Base-by-base conservation (phyloP, 2,113 vertebrate species). In the Seriola quinqueradiata region DNA sequence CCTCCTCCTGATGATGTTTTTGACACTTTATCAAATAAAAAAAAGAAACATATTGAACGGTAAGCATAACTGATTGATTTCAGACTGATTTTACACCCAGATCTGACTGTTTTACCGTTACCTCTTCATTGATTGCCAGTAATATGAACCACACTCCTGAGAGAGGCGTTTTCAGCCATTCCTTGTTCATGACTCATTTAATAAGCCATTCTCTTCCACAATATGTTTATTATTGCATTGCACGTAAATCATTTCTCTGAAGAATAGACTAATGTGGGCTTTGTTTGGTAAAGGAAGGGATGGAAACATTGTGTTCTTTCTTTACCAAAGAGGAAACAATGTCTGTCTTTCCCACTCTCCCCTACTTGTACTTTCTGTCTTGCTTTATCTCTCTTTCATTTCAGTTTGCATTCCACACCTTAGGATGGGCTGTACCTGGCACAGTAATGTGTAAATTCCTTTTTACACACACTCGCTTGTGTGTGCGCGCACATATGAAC, bases 381-480 rank as follows among this genome's bases (percentile, higher is more conserved):
- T 54, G 14, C 40, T 81, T 59, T 16, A 6, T 63, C 11, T 44
- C 48, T 69, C 16, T 68, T 28, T 60, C 14, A 23, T 54, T 68
- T 55, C 40, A 48, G 54, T 38, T 21, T 87, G 66, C 75, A 86
- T 82, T 90, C 87, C 83, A 57, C 84, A 87, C 85, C 78, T 84
- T 40, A 34, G 60, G 17, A 77, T 72, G 80, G 80, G 66, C 21
- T 73, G 81, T 80, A 87, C 87, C 80, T 85, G 81, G 82, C 82
- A 82, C 80, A 12, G 42, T 59, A 3, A 32, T 32, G 69, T 42
- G 50, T 40, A 77, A 67, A 91, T 88, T 73, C 75, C 83, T 77
- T 77, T 12, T 34, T 16, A 57, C 25, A 25, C 38, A 36, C 54
- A 40, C 75, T 44, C 17, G 36, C 55, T 42, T 64, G 44, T 25